Evolutionary conservation across 2,113 vertebrate genomes (phyloP).

Genomic region (Tympanuchus pallidicinctus): DNA sequence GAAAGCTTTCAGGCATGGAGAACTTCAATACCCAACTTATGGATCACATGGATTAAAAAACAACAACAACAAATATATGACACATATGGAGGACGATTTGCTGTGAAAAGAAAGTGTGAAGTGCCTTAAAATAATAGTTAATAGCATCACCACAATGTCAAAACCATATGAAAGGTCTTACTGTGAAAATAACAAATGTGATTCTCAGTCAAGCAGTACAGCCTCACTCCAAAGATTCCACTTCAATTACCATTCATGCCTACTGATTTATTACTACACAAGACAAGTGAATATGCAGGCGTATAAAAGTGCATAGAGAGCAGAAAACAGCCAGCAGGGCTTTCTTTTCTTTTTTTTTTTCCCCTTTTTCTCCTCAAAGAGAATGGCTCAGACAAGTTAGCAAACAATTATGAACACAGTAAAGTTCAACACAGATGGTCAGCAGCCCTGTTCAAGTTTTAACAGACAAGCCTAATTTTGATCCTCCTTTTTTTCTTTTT

Average conservation of each 20-base stretch:
- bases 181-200: background rate
- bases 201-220: background rate
- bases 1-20: background rate
- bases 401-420: background rate
- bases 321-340: background rate
- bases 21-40: background rate
- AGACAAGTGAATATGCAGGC: slow-evolving; percentile 51
- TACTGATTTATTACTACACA: slow-evolving; percentile 38
- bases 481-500: background rate
- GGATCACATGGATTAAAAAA: background rate
- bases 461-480: background rate
- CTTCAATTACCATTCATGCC: slow-evolving; percentile 2
- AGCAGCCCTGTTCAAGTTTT: background rate
- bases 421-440: background rate
- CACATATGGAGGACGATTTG: background rate
- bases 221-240: background rate
- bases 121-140: background rate
- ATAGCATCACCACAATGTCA: background rate
- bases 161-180: background rate
- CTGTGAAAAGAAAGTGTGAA: background rate
- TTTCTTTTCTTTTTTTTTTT: background rate
- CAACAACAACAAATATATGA: background rate
- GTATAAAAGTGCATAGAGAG: slow-evolving; percentile 1
- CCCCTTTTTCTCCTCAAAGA: background rate
- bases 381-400: slow-evolving; percentile 55